Base-by-base conservation (phyloP, 2,888 invertebrate species). In the Caenorhabditis macrosperma region DNA sequence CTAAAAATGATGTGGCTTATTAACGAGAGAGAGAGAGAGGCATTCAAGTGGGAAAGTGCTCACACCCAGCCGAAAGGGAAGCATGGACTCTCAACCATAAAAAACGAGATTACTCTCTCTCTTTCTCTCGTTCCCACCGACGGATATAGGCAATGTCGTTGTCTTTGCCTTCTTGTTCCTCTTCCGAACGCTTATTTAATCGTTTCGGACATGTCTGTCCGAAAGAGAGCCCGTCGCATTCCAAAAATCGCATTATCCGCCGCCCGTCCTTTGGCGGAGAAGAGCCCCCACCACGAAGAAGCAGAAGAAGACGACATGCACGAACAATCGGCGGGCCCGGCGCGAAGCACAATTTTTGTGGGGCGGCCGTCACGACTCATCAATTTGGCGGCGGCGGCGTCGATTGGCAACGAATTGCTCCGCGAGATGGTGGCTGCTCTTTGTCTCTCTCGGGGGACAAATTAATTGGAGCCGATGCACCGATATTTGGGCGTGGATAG, bases 181-280 rank as follows among this genome's bases (percentile, higher is more conserved):
- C n/a, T n/a, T n/a, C n/a, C n/a, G 61, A 69, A 69, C 60, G 48
- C 69, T 59, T 59, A 35, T 22, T 38, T 60, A 60, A 69, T 60
- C 54, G 44, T 46, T 61, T 71, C 61, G 71, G 71, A 71, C 71
- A 61, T 60, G 66, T 41, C 57, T 26, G 15, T 30, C 38, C 33
- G 12, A 7, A 28, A 5, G 48, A 2, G 24, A 9, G 41, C 54
- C 22, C 55, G 54, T 46, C 55, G 44, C 67, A 67, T 55, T 68
- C 57, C n/a, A 59, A 72, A 60, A 72, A 72, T 72, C 71, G 48
- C 71, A 72, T 72, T 72, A 72, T 72, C 63, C 71, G 24, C n/a
- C 28, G 22, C 35, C n/a, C 20, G 22, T 22, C 59, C 54, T 59
- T 69, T 69, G 50, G 69, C 59, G 59, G 59, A n/a, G n/a, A n/a